These are phyloP conservation scores for Calliopum simillimum DNA, from an alignment of 2,888 invertebrate genomes.

Conservation along the genomic window DNA sequence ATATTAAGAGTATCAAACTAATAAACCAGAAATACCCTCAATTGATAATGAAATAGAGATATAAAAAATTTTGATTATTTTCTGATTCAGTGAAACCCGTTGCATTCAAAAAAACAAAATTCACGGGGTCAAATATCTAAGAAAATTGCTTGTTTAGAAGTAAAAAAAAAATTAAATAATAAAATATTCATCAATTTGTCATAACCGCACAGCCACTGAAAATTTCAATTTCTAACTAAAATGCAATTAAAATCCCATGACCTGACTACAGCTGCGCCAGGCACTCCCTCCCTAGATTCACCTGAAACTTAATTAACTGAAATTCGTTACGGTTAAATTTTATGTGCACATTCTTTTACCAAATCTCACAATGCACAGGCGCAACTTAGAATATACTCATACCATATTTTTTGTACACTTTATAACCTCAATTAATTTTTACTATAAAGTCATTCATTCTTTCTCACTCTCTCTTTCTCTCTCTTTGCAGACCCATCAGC, in stretches of 20 bases:
- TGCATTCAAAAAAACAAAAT: too few species aligned
- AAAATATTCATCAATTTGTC: background rate
- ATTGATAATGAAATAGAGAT: too few species aligned
- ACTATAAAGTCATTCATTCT: constrained; percentile 7
- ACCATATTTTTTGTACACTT: background rate
- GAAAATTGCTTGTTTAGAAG: too few species aligned
- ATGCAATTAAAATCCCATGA: constrained; percentile 28
- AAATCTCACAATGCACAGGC: constrained; percentile 22
- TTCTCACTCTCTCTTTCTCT: constrained; percentile 17
- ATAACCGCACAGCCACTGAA: background rate
- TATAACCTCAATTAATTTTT: constrained; percentile 50
- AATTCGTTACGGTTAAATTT: constrained; percentile 55
- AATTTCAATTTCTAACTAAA: constrained; percentile 13
- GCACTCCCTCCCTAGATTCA: constrained; percentile 26
- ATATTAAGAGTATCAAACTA: too few species aligned
- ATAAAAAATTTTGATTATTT: too few species aligned
- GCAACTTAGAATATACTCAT: too few species aligned
- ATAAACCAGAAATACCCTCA: too few species aligned
- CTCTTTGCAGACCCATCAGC: constrained; percentile 61
- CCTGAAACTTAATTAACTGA: constrained; percentile 58
- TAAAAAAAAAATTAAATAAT: too few species aligned
- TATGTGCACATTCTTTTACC: constrained; percentile 29
- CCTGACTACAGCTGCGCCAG: constrained; percentile 12
- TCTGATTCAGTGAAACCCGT: too few species aligned
- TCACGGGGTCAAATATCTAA: too few species aligned